phyloP scores from a whole-genome alignment of 2,888 invertebrate genomes.

The Cynaeus angustus region DNA sequence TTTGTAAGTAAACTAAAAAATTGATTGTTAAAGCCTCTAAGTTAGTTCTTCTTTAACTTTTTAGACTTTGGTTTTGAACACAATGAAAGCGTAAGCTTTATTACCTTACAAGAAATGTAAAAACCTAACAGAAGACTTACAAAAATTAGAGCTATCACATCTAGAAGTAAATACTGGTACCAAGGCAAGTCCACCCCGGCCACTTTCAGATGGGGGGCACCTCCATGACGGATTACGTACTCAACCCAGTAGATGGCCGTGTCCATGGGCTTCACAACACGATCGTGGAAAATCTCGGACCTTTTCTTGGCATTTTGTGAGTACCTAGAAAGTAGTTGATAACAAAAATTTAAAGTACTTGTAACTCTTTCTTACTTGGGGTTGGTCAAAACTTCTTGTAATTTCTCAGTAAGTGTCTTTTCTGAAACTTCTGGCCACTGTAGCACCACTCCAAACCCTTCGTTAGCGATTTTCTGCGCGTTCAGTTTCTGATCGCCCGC shows the following conservation, averaged over 20 bases:
- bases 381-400: conserved; percentile 62
- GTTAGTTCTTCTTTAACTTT: not conserved
- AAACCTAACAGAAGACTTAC: too few species aligned
- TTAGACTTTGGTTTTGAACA: not conserved
- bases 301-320: conserved; percentile 5
- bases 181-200: conserved; percentile 48
- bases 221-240: conserved; percentile 43
- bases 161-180: conserved; percentile 51
- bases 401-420: conserved; percentile 59
- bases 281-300: conserved; percentile 18
- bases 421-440: conserved; percentile 68
- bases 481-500: conserved; percentile 74
- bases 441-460: conserved; percentile 69
- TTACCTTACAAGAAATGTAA: not conserved
- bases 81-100: not conserved
- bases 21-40: too few species aligned
- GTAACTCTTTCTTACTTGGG: not conserved
- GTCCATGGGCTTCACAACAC: conserved; percentile 47
- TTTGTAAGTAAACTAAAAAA: too few species aligned
- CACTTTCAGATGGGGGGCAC: conserved; percentile 48
- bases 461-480: conserved; percentile 63
- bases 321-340: too few species aligned
- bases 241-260: conserved; percentile 54
- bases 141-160: conserved; percentile 37
- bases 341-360: too few species aligned